Evolutionary conservation across 1,140 invertebrate genomes (phyloP).

Genomic region (Tetramorium simillimum): DNA sequence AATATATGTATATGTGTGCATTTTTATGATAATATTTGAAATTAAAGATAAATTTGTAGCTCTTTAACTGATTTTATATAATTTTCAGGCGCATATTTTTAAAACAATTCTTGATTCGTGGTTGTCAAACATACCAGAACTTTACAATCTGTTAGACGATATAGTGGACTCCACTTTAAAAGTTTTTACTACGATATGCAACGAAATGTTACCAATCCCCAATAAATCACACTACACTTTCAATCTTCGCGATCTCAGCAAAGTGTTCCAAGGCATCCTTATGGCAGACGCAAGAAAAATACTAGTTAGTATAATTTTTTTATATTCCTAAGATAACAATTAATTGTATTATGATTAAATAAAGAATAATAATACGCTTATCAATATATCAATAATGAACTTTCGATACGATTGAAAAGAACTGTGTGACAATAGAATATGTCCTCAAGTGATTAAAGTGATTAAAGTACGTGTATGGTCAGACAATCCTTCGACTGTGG

Average conservation of each 20-base stretch:
- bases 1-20: background rate
- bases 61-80: conserved; percentile 8
- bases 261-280: conserved; percentile 92
- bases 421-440: background rate
- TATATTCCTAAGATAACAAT: background rate
- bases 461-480: background rate
- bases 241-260: conserved; percentile 89
- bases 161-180: conserved; percentile 87
- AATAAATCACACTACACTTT: conserved; percentile 91
- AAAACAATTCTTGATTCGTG: conserved; percentile 89
- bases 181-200: conserved; percentile 88
- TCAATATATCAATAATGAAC: background rate
- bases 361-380: background rate
- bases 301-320: conserved; percentile 78
- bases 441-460: conserved; percentile 17
- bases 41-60: background rate
- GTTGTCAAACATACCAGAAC: conserved; percentile 84
- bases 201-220: conserved; percentile 88
- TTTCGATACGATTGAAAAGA: background rate
- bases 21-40: background rate
- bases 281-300: conserved; percentile 86
- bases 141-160: conserved; percentile 80
- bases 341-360: background rate
- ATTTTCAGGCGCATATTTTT: conserved; percentile 88
- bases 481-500: background rate